Conservation (phyloP, 2,797 vertebrate species). For the Mormyrus hasselquistii region DNA sequence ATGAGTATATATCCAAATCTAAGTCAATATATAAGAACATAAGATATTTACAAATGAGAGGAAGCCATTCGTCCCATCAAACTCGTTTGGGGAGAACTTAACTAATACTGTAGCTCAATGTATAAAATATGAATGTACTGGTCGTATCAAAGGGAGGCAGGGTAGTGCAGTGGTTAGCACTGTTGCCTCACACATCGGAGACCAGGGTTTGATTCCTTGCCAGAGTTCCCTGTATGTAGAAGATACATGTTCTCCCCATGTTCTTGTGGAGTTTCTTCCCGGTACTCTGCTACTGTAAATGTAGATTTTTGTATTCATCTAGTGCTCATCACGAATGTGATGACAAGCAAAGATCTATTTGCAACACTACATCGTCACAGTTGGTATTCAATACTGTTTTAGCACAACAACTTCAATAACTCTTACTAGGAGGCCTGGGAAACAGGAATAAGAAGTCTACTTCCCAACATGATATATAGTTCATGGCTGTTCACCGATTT, state of each 20-base stretch:
- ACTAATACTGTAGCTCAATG: too few species aligned
- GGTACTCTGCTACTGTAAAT: background rate
- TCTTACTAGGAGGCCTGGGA: background rate
- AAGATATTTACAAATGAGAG: too few species aligned
- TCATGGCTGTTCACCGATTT: background rate
- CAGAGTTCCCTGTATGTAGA: background rate
- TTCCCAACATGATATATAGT: background rate
- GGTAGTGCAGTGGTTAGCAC: background rate
- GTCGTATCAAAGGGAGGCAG: background rate
- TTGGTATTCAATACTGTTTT: background rate
- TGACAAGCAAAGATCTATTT: background rate
- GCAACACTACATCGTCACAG: background rate
- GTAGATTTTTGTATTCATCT: background rate
- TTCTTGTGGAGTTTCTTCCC: background rate
- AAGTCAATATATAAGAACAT: background rate
- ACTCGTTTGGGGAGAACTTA: too few species aligned
- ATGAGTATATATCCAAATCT: background rate
- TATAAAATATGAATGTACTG: background rate
- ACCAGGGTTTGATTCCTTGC: background rate
- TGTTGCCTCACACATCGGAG: background rate
- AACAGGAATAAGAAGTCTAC: background rate
- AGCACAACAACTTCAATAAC: background rate
- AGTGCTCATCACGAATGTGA: background rate
- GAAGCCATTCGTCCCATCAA: too few species aligned
- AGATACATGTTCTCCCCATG: background rate